Evolutionary conservation across 2,797 vertebrate species (phyloP), one percentile per base, ranked within the genome.

Genomic region (Cygnus olor): DNA sequence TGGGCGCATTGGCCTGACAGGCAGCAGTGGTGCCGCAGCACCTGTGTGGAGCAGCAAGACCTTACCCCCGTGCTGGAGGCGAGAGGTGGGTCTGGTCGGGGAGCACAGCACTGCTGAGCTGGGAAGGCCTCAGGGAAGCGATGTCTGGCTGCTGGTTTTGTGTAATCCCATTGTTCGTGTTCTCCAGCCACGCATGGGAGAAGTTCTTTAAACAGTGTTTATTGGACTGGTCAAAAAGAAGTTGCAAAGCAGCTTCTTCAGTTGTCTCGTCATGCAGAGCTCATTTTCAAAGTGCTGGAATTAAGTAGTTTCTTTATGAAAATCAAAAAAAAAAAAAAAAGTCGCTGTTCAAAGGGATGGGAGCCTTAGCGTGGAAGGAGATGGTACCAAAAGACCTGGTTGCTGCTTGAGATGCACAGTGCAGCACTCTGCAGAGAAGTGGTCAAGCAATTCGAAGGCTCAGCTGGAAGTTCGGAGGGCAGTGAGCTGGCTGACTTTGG

Each of bases 231-330:
- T 81, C 63, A 45, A 92, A 72, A 88, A 25, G 61, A 38, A 79
- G 94, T 85, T 86, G 92, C 85, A 92, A 93, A 96, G 77, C 77
- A 79, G 56, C 42, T 80, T 81, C 91, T 92, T 92, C 14, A 30
- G 49, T 49, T 66, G 56, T 85, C 63, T 22, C 36, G 53, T 90
- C 68, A 42, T 49, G 69, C 51, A 3, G 2, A 78, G 34, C 34
- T 73, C 47, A 9, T 58, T 92, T 93, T 60, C 79, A 69, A 80
- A 91, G 51, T 22, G 19, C 80, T 82, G 38, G 40, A 58, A 60
- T 89, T 38, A 47, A 78, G 60, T 15, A 20, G 38, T 27, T 85
- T 53, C 63, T 87, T 93, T 64, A 54, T 78, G 87, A 65, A 40
- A 24, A 49, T 7, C 66, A 53, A 64, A 72, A 69, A 65, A 14